These are phyloP conservation scores for Epinephelus cyanopodus DNA, from an alignment of 2,113 vertebrate species.

Conservation along the genomic window DNA sequence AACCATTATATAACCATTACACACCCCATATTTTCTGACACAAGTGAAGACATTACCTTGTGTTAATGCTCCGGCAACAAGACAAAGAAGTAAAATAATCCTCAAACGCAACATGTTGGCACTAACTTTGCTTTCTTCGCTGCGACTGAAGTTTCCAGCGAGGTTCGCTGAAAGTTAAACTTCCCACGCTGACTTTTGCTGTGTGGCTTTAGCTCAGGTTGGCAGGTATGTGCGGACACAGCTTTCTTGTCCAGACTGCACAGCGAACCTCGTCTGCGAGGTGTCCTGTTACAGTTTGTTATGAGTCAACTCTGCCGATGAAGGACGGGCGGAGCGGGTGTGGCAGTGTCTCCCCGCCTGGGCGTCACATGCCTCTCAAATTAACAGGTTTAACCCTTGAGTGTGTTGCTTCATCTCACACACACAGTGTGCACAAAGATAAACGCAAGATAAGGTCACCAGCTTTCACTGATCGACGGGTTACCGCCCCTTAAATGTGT, in stretches of 20 bases:
- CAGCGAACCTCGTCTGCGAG: background rate
- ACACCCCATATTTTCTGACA: no score
- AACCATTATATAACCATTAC: background rate
- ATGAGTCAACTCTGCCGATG: constrained; percentile 24
- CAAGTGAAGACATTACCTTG: constrained; percentile 49
- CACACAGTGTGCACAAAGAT: background rate
- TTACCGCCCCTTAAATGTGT: background rate
- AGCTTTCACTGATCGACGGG: background rate
- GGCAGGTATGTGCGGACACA: background rate
- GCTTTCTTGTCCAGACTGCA: background rate
- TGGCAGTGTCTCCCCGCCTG: background rate
- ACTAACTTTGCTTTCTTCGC: background rate
- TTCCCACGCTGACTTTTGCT: no score
- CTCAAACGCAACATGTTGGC: constrained; percentile 68
- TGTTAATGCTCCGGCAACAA: constrained; percentile 53
- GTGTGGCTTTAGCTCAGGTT: background rate
- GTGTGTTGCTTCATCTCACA: background rate
- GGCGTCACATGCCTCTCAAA: background rate
- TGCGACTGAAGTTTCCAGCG: no score
- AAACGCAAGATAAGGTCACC: rapidly evolving
- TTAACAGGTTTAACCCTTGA: background rate
- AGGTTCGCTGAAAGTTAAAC: no score
- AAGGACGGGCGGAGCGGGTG: constrained; percentile 9
- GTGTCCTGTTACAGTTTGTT: constrained; percentile 31
- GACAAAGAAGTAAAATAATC: constrained; percentile 54